phyloP scores from a whole-genome alignment of 2,888 invertebrate species.

The Metalampra italica region DNA sequence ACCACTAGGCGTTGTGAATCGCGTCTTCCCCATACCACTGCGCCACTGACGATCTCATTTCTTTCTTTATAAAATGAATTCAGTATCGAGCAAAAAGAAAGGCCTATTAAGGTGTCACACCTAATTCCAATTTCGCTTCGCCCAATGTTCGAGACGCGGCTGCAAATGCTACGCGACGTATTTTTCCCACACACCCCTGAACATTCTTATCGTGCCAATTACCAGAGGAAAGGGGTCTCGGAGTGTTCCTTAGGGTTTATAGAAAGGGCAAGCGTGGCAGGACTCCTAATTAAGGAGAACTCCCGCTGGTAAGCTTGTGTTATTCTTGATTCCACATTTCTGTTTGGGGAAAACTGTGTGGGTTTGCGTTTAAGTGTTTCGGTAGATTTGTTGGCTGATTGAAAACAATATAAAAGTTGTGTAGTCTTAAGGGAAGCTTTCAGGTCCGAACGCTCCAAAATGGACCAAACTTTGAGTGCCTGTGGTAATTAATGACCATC shows the following conservation, averaged over 20 bases:
- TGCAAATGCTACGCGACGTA: slow-evolving; percentile 48
- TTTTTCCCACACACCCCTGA: slow-evolving; percentile 65
- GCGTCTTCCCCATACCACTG: too few species aligned
- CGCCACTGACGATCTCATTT: too few species aligned
- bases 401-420: too few species aligned
- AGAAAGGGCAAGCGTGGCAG: slow-evolving; percentile 68
- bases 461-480: too few species aligned
- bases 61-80: too few species aligned
- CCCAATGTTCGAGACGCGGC: slow-evolving; percentile 15
- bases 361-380: slow-evolving; percentile 1
- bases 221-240: slow-evolving; percentile 53
- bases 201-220: slow-evolving; percentile 76
- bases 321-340: slow-evolving; percentile 20
- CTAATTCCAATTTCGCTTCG: not conserved
- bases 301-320: slow-evolving; percentile 49
- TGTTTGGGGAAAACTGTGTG: slow-evolving; percentile 16
- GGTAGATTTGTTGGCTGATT: too few species aligned
- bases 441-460: too few species aligned
- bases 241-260: slow-evolving; percentile 45
- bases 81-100: too few species aligned
- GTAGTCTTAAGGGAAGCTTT: too few species aligned
- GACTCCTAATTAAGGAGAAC: slow-evolving; percentile 70
- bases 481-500: too few species aligned
- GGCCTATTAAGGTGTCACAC: slow-evolving; percentile 1
- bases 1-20: too few species aligned